Evolutionary conservation across 2,888 invertebrate species (phyloP), one percentile per base, ranked within the genome.

Genomic region (Abrostola triplasia): DNA sequence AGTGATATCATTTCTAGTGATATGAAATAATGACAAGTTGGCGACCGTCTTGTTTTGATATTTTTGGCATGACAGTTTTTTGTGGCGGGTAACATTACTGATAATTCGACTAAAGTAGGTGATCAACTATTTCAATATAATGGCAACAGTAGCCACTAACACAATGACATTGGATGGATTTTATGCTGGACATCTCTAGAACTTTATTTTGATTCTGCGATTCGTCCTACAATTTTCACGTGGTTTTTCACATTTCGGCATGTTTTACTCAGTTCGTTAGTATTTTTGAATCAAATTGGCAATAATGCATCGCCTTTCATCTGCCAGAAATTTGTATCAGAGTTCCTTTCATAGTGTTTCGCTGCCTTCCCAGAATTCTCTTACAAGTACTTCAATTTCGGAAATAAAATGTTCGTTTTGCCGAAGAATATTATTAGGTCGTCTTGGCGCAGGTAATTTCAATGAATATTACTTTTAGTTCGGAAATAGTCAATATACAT

Each of bases 401-500:
- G 89, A 92, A 81, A 87, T 91, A 85, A 92, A 92, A 91, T 94
- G 94, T 85, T 90, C 89, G 35, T 92, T 91, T 86, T 94, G 94
- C 76, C 90, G 88, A 60, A 93, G 88, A 85, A 84, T 90, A 70
- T 84, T 93, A 79, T 73, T 91, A 72, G 85, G 87, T 53, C 86
- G 85, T 38, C 76, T 84, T 51, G 83, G 86, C 79, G 81, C 90
- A 90, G 94, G 94, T 93, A 86, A 73, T 67, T 65, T 66, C 35
- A 47, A 59, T 59, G 38, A 37, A 37, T 13, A 36, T 11, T 41
- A 13, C 35, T 38, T 42, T 10, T 11, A 11, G 35, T 52, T 61
- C 12, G 37, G 7, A 10, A 42, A 47, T 50, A 5, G 8, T n/a
- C 24, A 13, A 0, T 7, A 37, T 52, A 12, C 5, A 47, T 11